A percentile compares a stretch with the other conserved stretches of the same genome.
Evolutionary conservation across 2,888 invertebrate genomes (phyloP).

Genomic region (Lasioglossum zephyrum): DNA sequence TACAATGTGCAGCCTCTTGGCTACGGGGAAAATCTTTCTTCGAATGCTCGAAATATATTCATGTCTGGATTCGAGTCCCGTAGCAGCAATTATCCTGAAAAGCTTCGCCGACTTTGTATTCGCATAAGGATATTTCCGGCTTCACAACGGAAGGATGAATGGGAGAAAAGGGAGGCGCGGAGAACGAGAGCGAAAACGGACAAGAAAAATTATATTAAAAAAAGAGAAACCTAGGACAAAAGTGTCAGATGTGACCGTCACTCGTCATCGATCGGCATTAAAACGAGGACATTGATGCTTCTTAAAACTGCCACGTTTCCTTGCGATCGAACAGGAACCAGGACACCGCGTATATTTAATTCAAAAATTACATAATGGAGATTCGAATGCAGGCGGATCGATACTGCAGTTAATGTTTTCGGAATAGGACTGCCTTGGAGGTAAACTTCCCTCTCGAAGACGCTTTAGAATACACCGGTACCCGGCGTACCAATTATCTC

Average conservation of each 20-base stretch:
- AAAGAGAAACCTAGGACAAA: slow-evolving; percentile 8
- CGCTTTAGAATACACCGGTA: slow-evolving; percentile 22
- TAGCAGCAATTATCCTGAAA: slow-evolving; percentile 75
- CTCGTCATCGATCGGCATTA: neutral
- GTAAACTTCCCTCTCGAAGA: slow-evolving; percentile 10
- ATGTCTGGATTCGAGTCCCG: slow-evolving; percentile 69
- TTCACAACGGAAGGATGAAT: slow-evolving; percentile 32
- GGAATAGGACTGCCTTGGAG: slow-evolving; percentile 11
- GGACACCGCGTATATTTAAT: neutral
- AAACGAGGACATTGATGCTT: neutral
- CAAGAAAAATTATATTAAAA: neutral
- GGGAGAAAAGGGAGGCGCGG: slow-evolving; percentile 19
- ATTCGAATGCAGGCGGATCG: slow-evolving; percentile 17
- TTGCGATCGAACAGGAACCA: neutral
- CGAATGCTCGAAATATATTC: slow-evolving; percentile 67
- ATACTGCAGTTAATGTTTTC: slow-evolving; percentile 21
- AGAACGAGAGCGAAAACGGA: slow-evolving; percentile 11
- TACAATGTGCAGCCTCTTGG: slow-evolving; percentile 57
- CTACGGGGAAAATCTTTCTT: slow-evolving; percentile 62
- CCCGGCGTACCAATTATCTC: slow-evolving; percentile 71
- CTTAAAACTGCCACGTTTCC: neutral
- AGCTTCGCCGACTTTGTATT: slow-evolving; percentile 73
- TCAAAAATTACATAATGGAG: neutral
- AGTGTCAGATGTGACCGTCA: neutral
- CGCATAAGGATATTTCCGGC: slow-evolving; percentile 69